Evolutionary conservation across 2,888 invertebrate genomes (phyloP), one percentile per base, ranked within the genome.

Genomic region (Dicyrtomina minuta): DNA sequence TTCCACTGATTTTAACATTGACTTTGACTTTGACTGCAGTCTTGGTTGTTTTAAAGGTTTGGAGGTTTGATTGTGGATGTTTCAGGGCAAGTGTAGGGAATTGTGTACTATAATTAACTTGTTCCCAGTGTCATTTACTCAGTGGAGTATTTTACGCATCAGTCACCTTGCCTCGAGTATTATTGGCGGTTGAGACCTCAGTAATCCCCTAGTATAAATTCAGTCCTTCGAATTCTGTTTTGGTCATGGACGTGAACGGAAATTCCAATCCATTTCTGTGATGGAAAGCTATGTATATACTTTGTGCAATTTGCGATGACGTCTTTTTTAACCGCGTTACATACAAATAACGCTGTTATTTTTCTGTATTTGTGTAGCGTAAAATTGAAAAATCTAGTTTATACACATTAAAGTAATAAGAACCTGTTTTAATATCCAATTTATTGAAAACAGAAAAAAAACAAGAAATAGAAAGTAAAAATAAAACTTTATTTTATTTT

Each of bases 71-170:
- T 41, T 41, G n/a, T n/a, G 8, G 43, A 13, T 41, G 10, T 41
- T 41, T 41, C 10, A 41, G 8, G 43, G 46, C 4, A 46, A 46
- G 51, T 12, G 26, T 24, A 26, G 27, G 26, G 24, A 53, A 55
- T 26, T 55, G 55, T 55, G 55, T 33, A 33, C 33, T 24, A 55
- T 55, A 55, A 55, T 55, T 26, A 55, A 55, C 26, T 55, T 55
- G 55, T 55, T 27, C 15, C 55, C 13, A 26, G 26, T 55, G 24
- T 55, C 24, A 26, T 55, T 17, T 51, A 22, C 51, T 20, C 20
- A n/a, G 10, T 51, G 17, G 51, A 51, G 22, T 17, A 51, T 51
- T 51, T 51, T 17, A 17, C 51, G 51, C 51, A 17, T 20, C 20
- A 20, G 20, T n/a, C 20, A n/a, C 20, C 51, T 22, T 20, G n/a